Conservation (phyloP, 2,797 vertebrate genomes). For the Poecilia velifera region DNA sequence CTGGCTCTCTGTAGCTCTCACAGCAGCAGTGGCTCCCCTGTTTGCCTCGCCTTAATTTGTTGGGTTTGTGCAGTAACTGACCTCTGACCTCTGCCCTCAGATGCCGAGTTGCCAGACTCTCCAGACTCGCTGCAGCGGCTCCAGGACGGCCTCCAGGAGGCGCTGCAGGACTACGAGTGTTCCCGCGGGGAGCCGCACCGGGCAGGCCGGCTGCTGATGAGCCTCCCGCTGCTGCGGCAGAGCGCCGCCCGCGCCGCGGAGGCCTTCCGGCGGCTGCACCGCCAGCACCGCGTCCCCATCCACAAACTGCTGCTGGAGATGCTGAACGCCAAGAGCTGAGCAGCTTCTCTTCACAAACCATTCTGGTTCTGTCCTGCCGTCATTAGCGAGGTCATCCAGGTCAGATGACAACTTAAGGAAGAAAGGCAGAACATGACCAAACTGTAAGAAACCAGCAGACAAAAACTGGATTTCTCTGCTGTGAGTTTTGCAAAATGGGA, state of each 20-base stretch:
- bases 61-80: not conserved
- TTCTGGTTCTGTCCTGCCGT: not conserved
- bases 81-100: conserved; percentile 36
- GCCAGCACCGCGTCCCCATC: conserved; percentile 59
- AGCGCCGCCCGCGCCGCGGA: conserved; percentile 59
- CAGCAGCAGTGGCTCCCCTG: not conserved
- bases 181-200: conserved; percentile 59
- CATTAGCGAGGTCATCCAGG: not conserved
- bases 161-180: conserved; percentile 75
- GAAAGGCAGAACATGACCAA: not conserved
- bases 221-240: conserved; percentile 77
- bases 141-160: conserved; percentile 78
- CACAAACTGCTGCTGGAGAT: conserved; percentile 83
- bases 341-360: not conserved
- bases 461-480: not conserved
- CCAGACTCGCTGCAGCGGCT: conserved; percentile 68
- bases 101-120: conserved; percentile 69
- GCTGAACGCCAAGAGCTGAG: conserved; percentile 74
- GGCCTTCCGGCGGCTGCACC: conserved; percentile 63
- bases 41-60: not conserved
- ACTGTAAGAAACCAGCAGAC: not conserved
- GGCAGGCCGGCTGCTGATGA: conserved; percentile 77
- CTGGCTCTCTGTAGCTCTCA: not conserved
- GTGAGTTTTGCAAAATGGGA: not conserved
- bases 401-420: not conserved